Base-by-base conservation (phyloP, 2,113 vertebrate species). In the Chlamydotis undulata region DNA sequence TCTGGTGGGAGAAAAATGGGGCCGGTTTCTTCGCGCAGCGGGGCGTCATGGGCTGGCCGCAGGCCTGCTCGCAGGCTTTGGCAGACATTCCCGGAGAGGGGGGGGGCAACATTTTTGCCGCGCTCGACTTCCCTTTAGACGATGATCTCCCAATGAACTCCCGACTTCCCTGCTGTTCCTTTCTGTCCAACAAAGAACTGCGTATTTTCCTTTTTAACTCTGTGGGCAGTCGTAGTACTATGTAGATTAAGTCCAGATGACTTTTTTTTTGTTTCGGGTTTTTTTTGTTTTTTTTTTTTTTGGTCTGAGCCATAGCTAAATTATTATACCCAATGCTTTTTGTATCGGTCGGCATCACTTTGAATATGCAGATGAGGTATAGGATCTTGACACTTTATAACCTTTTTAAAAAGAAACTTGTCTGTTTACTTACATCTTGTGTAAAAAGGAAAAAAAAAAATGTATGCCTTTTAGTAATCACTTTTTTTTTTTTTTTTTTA, bases 331-430 rank as follows among this genome's bases (percentile, higher is more conserved):
- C 90, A 92, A 68, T 90, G 96, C 96, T 97, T 96, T 95, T 97
- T 96, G 94, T 97, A 97, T 95, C 96, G 76, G 95, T 80, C 0
- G 7, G 91, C 90, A 94, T 94, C 94, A 96, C 95, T 93, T 95
- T 69, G 88, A 94, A 83, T 95, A 97, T 92, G 94, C 95, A 96
- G 97, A 94, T 91, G 95, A 97, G 96, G 73, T 97, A 95, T 91
- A 97, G 93, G 91, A 97, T 94, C 95, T 94, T 94, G 97, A 97
- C 97, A 97, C 96, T 97, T 97, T 97, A 97, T 96, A 96, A 91
- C 35, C 86, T 88, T 96, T 97, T 96, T 97, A 75, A 97, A 96
- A 84, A 93, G 71, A 96, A 92, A 96, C 39, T 79, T 94, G 80
- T 96, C 94, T 96, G 96, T 96, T 97, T 97, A 94, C 95, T 96